Percentiles rank a stretch among this genome's conserved stretches.
These are phyloP conservation scores for Tauraco erythrolophus DNA, from an alignment of 2,113 vertebrate genomes.

Conservation along the genomic window DNA sequence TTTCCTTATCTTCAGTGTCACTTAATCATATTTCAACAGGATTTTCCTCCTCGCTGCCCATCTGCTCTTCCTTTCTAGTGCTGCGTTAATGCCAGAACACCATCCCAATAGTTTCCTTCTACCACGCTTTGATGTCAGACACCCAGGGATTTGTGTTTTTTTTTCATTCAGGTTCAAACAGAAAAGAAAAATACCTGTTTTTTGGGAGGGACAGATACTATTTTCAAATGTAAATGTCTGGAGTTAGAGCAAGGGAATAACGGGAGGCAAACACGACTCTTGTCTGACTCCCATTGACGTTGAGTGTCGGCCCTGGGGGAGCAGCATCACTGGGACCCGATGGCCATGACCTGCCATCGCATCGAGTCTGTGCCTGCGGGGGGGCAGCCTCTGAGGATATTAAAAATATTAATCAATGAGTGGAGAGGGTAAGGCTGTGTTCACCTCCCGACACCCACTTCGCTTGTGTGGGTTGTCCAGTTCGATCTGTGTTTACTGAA, in stretches of 20 bases:
- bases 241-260: background rate
- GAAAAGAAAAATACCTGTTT: background rate
- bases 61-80: constrained; percentile 18
- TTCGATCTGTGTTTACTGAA: background rate
- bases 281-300: background rate
- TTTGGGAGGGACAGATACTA: background rate
- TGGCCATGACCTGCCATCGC: background rate
- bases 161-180: background rate
- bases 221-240: background rate
- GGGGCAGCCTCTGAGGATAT: background rate
- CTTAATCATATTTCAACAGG: constrained; percentile 24
- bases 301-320: background rate
- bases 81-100: background rate
- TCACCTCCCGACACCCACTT: background rate
- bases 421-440: background rate
- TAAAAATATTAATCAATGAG: background rate
- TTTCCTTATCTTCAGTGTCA: constrained; percentile 7
- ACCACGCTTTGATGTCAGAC: background rate
- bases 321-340: background rate
- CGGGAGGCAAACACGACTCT: rapidly evolving
- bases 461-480: background rate
- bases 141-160: background rate
- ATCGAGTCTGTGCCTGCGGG: background rate
- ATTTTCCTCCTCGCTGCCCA: background rate
- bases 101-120: background rate